Conservation (phyloP, 2,113 vertebrate genomes). For the Nanorana parkeri region DNA sequence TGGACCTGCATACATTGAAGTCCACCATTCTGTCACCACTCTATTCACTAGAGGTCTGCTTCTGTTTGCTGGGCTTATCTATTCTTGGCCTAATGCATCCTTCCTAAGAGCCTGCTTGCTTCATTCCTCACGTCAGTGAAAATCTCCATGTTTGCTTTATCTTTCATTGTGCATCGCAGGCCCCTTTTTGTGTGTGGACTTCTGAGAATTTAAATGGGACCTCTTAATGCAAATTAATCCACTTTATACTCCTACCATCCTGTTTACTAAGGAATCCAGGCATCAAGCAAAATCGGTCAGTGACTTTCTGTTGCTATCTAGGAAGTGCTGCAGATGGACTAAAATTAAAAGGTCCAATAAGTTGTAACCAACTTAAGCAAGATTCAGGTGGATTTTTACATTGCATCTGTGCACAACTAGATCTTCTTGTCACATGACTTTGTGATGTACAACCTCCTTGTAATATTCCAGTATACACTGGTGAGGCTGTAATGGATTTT, state of each 20-base stretch:
- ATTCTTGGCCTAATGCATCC: neutral
- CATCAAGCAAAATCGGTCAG: no score
- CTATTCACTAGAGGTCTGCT: neutral
- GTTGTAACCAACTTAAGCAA: no score
- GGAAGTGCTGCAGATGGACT: no score
- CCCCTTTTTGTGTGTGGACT: neutral
- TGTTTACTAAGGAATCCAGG: no score
- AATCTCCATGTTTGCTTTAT: conserved; percentile 9
- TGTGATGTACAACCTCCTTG: no score
- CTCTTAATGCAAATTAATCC: neutral
- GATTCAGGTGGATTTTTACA: no score
- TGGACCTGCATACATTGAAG: neutral
- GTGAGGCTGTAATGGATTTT: no score
- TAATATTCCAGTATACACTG: no score
- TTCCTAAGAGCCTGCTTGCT: neutral
- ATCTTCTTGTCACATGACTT: no score
- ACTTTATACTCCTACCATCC: neutral
- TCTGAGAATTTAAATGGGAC: conserved; percentile 1
- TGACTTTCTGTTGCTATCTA: no score
- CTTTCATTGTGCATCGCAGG: conserved; percentile 4
- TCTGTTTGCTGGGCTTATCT: conserved; percentile 17
- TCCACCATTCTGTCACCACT: neutral
- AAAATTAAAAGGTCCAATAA: no score
- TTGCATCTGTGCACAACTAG: no score
- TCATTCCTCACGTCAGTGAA: neutral